Evolutionary conservation across 2,888 invertebrate genomes (phyloP).

Genomic region (Cantharis flavilabris): DNA sequence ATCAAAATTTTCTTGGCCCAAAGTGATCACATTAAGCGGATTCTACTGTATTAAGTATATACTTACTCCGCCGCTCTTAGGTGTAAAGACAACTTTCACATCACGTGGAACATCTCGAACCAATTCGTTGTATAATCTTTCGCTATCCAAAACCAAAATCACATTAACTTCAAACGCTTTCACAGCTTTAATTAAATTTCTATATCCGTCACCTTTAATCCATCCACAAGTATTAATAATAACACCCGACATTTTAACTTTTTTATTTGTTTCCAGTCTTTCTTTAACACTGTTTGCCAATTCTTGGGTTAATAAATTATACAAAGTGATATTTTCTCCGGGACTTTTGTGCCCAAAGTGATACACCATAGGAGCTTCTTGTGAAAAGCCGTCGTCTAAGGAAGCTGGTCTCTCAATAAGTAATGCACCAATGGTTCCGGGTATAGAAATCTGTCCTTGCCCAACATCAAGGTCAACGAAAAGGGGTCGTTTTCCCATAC

Average conservation of each 20-base stretch:
- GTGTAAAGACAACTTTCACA: slow-evolving; percentile 88
- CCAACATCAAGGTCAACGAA: slow-evolving; percentile 96
- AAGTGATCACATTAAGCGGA: no score
- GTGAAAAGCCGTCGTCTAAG: slow-evolving; percentile 93
- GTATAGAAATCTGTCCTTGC: slow-evolving; percentile 89
- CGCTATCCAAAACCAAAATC: slow-evolving; percentile 94
- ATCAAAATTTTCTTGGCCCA: no score
- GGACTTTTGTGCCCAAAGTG: slow-evolving; percentile 90
- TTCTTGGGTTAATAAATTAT: slow-evolving; percentile 80
- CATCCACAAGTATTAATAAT: slow-evolving; percentile 98
- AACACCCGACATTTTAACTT: slow-evolving; percentile 67
- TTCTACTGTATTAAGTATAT: no score
- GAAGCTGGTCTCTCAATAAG: slow-evolving; percentile 91
- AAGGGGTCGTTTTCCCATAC: slow-evolving; percentile 86
- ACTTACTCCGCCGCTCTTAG: slow-evolving; percentile 95
- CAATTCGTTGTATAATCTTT: slow-evolving; percentile 92
- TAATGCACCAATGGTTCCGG: slow-evolving; percentile 89
- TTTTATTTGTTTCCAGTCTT: slow-evolving; percentile 83
- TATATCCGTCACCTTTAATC: slow-evolving; percentile 92
- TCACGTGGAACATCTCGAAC: slow-evolving; percentile 91
- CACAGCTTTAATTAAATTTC: slow-evolving; percentile 83
- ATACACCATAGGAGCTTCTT: slow-evolving; percentile 90
- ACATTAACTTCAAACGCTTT: slow-evolving; percentile 95
- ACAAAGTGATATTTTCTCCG: slow-evolving; percentile 77
- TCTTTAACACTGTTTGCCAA: slow-evolving; percentile 86